Evolutionary conservation across 2,113 vertebrate species (phyloP).

Genomic region (Brachirus orientalis): DNA sequence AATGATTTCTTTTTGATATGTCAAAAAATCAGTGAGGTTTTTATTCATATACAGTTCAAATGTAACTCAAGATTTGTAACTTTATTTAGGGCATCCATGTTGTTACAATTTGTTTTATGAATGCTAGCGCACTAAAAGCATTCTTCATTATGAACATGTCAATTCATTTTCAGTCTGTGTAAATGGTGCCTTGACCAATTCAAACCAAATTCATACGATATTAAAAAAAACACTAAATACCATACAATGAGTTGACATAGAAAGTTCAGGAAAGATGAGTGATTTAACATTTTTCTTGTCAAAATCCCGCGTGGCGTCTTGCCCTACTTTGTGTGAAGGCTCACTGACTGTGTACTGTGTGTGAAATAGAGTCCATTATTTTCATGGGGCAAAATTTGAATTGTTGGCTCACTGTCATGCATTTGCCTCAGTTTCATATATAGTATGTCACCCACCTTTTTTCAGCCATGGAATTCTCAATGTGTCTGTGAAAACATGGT

Average conservation of each 20-base stretch:
- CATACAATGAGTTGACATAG: not conserved
- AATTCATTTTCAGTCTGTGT: too few relatives aligned
- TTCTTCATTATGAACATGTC: too few relatives aligned
- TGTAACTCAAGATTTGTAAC: conserved; percentile 1
- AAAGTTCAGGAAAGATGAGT: conserved; percentile 10
- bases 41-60: not conserved
- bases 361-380: conserved; percentile 26
- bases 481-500: conserved; percentile 65
- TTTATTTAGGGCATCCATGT: not conserved
- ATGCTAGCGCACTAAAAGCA: too few relatives aligned
- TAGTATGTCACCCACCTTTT: conserved; percentile 24
- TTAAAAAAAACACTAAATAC: not conserved
- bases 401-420: conserved; percentile 22
- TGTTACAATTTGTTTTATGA: too few relatives aligned
- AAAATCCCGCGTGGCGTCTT: conserved; percentile 14
- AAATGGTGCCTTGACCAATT: too few relatives aligned
- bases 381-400: conserved; percentile 21
- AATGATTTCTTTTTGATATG: conserved; percentile 5
- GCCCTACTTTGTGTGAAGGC: conserved; percentile 18
- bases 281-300: conserved; percentile 4
- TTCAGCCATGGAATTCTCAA: conserved; percentile 31
- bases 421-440: conserved; percentile 20
- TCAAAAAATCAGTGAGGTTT: conserved; percentile 20
- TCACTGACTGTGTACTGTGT: not conserved
- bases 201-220: not conserved